phyloP scores from a whole-genome alignment of 2,113 vertebrate genomes.

The Acrocephalus arundinaceus region DNA sequence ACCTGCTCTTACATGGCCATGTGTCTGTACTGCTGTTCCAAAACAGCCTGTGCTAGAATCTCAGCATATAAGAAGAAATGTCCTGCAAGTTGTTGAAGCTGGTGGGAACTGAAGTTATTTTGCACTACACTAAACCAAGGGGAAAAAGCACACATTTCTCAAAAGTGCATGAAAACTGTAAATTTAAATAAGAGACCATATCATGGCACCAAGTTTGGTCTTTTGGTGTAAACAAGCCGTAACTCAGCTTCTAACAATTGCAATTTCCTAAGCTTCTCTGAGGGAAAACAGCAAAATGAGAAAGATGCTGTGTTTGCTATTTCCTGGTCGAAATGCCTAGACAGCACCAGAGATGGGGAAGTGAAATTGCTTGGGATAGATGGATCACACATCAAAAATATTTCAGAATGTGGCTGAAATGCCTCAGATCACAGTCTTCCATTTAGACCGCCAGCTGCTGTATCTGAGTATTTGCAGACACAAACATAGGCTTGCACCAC shows the following conservation, averaged over 20 bases:
- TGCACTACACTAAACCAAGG: neutral
- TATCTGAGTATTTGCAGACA: neutral
- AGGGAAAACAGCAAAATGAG: neutral
- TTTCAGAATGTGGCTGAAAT: neutral
- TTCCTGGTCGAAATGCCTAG: neutral
- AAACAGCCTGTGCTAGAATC: neutral
- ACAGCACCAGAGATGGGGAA: slow-evolving; percentile 3
- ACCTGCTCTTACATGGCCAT: neutral
- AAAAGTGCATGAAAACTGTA: neutral
- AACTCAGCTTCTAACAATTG: neutral
- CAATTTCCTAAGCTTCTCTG: neutral
- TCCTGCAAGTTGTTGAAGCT: neutral
- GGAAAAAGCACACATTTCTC: neutral
- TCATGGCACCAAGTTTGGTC: neutral
- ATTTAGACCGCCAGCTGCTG: neutral
- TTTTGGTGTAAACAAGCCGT: neutral
- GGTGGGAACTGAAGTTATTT: neutral
- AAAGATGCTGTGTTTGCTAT: neutral
- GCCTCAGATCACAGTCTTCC: fast-evolving
- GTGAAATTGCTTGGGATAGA: neutral
- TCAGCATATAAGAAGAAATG: neutral
- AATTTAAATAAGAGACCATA: neutral
- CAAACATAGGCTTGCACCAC: neutral
- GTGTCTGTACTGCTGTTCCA: neutral
- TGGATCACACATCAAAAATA: neutral